These are phyloP conservation scores for Hystrix cristata DNA, from an alignment of 2,113 vertebrate genomes.

Conservation along the genomic window DNA sequence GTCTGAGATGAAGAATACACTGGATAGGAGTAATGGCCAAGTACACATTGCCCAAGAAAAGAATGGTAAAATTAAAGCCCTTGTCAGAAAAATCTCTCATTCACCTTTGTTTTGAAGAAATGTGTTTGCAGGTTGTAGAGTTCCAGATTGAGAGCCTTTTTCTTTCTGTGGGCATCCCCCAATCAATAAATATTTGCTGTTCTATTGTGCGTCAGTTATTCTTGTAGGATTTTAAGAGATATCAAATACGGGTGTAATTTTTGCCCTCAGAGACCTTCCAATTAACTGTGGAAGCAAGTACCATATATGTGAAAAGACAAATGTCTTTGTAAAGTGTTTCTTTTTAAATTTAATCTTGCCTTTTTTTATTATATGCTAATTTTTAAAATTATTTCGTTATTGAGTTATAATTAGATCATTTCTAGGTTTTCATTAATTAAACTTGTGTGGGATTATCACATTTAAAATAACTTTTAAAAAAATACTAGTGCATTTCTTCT, in stretches of 20 bases:
- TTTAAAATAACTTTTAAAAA: not conserved
- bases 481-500: not conserved
- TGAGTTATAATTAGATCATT: not conserved
- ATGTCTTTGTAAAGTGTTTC: conserved; percentile 4
- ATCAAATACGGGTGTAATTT: not conserved
- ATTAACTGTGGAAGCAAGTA: not conserved
- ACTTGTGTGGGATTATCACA: not conserved
- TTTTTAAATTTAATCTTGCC: not conserved
- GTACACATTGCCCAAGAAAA: not conserved
- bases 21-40: not conserved
- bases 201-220: not conserved
- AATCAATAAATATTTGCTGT: not conserved
- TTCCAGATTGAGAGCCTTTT: not conserved
- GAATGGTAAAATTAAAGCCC: not conserved
- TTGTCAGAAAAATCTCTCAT: not conserved
- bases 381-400: not conserved
- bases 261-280: not conserved
- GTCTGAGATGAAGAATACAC: not conserved
- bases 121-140: not conserved
- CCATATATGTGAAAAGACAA: not conserved
- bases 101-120: conserved; percentile 6
- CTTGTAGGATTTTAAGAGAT: not conserved
- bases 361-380: not conserved
- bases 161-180: not conserved
- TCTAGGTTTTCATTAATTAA: not conserved